Percentiles rank a stretch among this genome's conserved stretches.
phyloP scores from a whole-genome alignment of 2,797 vertebrate genomes.

The Neosilurus hyrtlii region DNA sequence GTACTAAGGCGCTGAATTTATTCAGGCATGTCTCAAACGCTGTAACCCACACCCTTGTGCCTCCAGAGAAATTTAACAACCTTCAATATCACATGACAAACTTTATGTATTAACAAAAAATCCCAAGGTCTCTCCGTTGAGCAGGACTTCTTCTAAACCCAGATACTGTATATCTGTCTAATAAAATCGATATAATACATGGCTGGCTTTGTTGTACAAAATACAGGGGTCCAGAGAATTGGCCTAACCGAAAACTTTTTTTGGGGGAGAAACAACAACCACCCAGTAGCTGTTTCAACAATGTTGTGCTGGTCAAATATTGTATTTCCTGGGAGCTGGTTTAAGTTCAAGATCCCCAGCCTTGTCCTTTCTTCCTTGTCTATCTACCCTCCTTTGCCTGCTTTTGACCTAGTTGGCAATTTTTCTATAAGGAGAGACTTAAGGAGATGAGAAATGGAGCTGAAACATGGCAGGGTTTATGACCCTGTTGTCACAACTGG shows the following conservation, averaged over 20 bases:
- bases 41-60: conserved; percentile 56
- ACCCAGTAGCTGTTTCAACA: conserved; percentile 26
- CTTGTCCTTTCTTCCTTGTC: conserved; percentile 16
- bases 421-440: conserved; percentile 53
- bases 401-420: conserved; percentile 63
- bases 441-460: conserved; percentile 62
- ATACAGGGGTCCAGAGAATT: conserved; percentile 36
- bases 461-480: conserved; percentile 47
- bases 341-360: conserved; percentile 48
- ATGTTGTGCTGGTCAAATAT: conserved; percentile 33
- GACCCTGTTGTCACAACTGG: conserved; percentile 42
- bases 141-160: conserved; percentile 56
- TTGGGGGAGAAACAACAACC: conserved; percentile 34
- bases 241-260: conserved; percentile 52
- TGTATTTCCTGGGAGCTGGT: conserved; percentile 37
- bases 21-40: conserved; percentile 64
- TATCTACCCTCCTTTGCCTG: conserved; percentile 30
- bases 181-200: conserved; percentile 52
- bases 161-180: conserved; percentile 54
- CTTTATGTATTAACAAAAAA: conserved; percentile 46
- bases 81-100: conserved; percentile 64
- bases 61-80: conserved; percentile 50
- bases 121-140: conserved; percentile 16
- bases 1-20: conserved; percentile 58
- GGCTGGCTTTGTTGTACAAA: conserved; percentile 44